Evolutionary conservation across 2,113 vertebrate genomes (phyloP).

Genomic region (Protobothrops flavoviridis): DNA sequence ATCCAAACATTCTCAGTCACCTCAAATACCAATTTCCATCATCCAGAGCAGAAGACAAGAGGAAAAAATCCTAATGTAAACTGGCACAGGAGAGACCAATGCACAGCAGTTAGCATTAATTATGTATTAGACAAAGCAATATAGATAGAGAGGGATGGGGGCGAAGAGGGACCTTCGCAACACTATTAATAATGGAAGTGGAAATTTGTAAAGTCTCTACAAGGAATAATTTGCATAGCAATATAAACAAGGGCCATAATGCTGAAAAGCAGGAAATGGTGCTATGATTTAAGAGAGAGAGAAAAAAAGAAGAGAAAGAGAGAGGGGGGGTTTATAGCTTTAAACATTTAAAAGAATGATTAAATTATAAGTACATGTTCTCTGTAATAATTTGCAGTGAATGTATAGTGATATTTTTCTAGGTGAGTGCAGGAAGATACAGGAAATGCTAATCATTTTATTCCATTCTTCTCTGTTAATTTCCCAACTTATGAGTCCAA

Average conservation of each 20-base stretch:
- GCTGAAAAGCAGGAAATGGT: constrained; percentile 58
- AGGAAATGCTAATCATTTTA: background rate
- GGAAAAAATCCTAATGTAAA: constrained; percentile 59
- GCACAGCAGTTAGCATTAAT: constrained; percentile 74
- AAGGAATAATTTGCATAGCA: constrained; percentile 78
- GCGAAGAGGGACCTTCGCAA: constrained; percentile 63
- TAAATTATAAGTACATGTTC: constrained; percentile 72
- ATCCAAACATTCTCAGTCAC: constrained; percentile 54
- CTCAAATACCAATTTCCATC: constrained; percentile 57
- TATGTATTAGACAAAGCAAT: constrained; percentile 72
- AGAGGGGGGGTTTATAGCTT: constrained; percentile 55
- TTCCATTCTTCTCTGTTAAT: background rate
- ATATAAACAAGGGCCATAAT: constrained; percentile 69
- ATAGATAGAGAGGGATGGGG: constrained; percentile 72
- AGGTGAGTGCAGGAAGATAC: background rate
- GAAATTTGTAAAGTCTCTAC: constrained; percentile 76
- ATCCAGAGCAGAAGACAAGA: constrained; percentile 50
- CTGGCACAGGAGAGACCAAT: constrained; percentile 54
- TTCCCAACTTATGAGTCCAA: background rate
- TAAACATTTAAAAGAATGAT: constrained; percentile 73
- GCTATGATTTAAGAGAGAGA: constrained; percentile 33
- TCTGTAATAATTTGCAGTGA: constrained; percentile 44
- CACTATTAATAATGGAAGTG: constrained; percentile 77
- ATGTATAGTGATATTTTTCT: constrained; percentile 27
- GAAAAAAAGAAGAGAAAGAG: background rate